These are phyloP conservation scores for Luperina nickerlii DNA, from an alignment of 2,888 invertebrate genomes.

Conservation along the genomic window DNA sequence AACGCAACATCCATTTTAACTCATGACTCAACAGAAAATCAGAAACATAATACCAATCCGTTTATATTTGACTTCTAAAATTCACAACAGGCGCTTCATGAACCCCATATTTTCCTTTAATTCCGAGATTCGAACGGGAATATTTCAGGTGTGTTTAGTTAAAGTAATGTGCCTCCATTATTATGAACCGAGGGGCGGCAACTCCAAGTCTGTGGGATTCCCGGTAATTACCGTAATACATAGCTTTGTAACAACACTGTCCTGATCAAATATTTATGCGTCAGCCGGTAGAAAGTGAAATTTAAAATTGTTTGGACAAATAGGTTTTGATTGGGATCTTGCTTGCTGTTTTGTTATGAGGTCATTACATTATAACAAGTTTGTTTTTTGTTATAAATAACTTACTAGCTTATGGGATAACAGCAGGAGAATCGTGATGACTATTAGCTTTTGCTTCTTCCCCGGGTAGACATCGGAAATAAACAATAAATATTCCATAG, in stretches of 20 bases:
- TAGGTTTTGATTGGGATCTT: conserved; percentile 44
- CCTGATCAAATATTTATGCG: conserved; percentile 69
- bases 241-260: conserved; percentile 65
- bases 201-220: conserved; percentile 66
- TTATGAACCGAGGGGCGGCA: conserved; percentile 64
- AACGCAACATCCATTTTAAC: not conserved
- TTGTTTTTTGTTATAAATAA: too few species aligned
- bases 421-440: too few species aligned
- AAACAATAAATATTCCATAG: not conserved
- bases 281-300: conserved; percentile 56
- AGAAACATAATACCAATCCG: conserved; percentile 13
- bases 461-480: not conserved
- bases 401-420: not conserved
- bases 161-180: conserved; percentile 55
- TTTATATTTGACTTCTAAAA: conserved; percentile 34
- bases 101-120: conserved; percentile 55
- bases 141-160: conserved; percentile 58
- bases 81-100: conserved; percentile 7
- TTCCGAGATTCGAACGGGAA: conserved; percentile 48
- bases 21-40: not conserved
- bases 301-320: conserved; percentile 59
- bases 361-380: not conserved
- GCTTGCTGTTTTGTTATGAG: conserved; percentile 1
- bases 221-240: conserved; percentile 70
- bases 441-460: too few species aligned